Conservation (phyloP, 2,113 vertebrate genomes). For the Cervus canadensis region DNA sequence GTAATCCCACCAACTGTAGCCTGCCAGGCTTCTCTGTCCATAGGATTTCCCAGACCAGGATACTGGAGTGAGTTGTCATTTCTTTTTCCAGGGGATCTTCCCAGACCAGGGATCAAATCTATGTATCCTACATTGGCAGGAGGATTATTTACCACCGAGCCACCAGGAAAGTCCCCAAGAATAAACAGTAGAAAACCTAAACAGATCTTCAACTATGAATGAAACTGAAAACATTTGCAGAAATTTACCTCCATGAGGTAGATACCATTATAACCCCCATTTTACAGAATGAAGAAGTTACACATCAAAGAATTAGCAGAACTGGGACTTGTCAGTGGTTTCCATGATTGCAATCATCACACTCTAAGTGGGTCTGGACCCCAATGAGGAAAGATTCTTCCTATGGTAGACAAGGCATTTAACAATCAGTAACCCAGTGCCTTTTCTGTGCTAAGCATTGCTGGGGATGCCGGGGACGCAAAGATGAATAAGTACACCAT, state of each 20-base stretch:
- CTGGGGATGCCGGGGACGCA: not conserved
- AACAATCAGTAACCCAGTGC: not conserved
- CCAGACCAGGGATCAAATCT: not conserved
- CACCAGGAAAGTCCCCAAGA: not conserved
- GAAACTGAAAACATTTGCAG: not conserved
- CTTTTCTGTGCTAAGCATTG: not conserved
- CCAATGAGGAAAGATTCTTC: not conserved
- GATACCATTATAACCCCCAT: not conserved
- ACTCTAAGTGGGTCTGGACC: not conserved
- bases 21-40: not conserved
- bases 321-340: not conserved
- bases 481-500: not conserved
- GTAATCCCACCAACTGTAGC: not conserved
- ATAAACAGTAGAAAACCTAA: not conserved
- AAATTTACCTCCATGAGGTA: not conserved
- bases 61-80: not conserved
- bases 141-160: not conserved
- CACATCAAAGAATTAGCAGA: not conserved
- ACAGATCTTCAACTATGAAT: not conserved
- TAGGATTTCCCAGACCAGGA: not conserved
- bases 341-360: not conserved
- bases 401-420: not conserved
- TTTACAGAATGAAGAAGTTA: not conserved
- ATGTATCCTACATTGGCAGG: not conserved
- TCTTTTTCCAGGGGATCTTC: not conserved